These are phyloP conservation scores for Tipula confusa DNA, from an alignment of 2,888 invertebrate species.

Conservation along the genomic window DNA sequence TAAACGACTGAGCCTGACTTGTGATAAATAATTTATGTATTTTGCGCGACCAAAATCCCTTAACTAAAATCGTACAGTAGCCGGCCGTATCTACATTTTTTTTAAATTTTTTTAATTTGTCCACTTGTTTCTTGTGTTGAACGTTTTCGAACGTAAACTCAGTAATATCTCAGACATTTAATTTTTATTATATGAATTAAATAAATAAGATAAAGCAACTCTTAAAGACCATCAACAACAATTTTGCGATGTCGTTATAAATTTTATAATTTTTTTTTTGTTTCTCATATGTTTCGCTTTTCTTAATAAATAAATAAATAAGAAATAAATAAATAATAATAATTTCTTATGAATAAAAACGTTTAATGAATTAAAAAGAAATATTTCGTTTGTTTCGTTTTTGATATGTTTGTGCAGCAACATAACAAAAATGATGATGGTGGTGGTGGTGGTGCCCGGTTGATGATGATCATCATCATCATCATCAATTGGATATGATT, in stretches of 20 bases:
- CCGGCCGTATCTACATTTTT: background rate
- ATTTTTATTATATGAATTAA: background rate
- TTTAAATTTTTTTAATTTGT: no score
- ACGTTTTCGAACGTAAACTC: background rate
- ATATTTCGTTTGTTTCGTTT: background rate
- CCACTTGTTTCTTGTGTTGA: background rate
- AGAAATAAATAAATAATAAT: background rate
- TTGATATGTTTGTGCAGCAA: slow-evolving; percentile 8
- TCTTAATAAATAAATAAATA: slow-evolving; percentile 14
- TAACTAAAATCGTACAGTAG: background rate
- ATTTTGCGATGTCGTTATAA: slow-evolving; percentile 15
- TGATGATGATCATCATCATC: background rate
- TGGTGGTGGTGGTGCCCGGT: background rate
- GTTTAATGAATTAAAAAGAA: slow-evolving; percentile 25
- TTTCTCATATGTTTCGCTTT: slow-evolving; percentile 20
- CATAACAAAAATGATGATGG: background rate
- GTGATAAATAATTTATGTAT: background rate
- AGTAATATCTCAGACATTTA: background rate
- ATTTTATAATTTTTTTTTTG: background rate
- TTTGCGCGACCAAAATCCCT: background rate
- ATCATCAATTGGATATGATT: background rate
- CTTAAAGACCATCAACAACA: slow-evolving; percentile 25
- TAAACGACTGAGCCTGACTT: background rate
- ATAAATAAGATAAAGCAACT: slow-evolving; percentile 1
- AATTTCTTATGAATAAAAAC: slow-evolving; percentile 25